Evolutionary conservation across 2,797 vertebrate genomes (phyloP), one percentile per base, ranked within the genome.

Genomic region (Podarcis lilfordi): DNA sequence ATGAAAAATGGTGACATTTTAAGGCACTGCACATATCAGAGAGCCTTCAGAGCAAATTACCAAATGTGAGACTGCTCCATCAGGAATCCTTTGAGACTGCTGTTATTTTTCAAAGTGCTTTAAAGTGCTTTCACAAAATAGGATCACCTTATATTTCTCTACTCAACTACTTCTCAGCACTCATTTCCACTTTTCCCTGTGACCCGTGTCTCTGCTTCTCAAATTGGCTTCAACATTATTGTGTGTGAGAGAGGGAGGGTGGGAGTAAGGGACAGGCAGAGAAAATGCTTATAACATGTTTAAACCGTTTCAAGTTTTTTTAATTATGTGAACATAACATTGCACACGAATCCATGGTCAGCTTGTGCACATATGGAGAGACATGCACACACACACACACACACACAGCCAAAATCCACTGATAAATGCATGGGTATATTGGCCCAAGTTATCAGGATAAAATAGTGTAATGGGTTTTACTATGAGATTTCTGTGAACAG

Each of bases 81-180:
- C 91, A 93, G 80, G 90, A 93, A 88, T 91, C 90, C 89, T 89
- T 50, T 86, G 92, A 91, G 85, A 84, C 4, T 25, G 69, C 1
- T 92, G 68, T 91, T 93, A 71, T 94, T 94, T 95, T 89, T 80
- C 82, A 55, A 90, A 92, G 68, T 87, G 75, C 69, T 91, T 93
- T 84, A 89, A 93, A 92, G 88, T 90, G 79, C 37, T 90, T 84
- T 92, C 82, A 92, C 59, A 76, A 92, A 92, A 94, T 75, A 87
- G 10, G 21, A 55, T 82, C 80, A 68, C 21, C 66, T 92, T 86
- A 87, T 77, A 89, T 92, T 93, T 93, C 79, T 94, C 37, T 89
- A 72, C 86, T 83, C 23, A 64, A 25, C 80, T 82, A 75, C 40
- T 90, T 43, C 82, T 88, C 78, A 89, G 85, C 92, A 84, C 23